Evolutionary conservation across 2,113 vertebrate genomes (phyloP), one percentile per base, ranked within the genome.

Genomic region (Monopterus albus): DNA sequence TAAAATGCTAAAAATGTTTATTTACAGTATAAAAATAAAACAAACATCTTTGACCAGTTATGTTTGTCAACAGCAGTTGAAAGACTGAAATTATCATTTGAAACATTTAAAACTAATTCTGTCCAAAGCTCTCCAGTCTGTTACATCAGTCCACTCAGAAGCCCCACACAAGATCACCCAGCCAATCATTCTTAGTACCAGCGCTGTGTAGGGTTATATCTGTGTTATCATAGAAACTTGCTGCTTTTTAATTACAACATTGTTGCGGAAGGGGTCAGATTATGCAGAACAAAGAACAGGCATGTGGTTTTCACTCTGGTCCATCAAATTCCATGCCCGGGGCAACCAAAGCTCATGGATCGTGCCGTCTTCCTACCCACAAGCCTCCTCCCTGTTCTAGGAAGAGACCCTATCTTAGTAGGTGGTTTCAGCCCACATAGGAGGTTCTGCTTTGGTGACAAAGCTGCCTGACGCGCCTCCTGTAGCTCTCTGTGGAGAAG

Each of bases 261-360:
- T 6, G 2, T 15, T 31, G 12, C 49, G 43, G 31, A 38, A 33
- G 1, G 7, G 28, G 35, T 20, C 18, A 9, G 3, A 49, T 43
- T 33, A 23, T 18, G 39, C 15, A 13, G 13, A 13, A n/a, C 7
- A 38, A 52, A 25, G 4, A 5, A 0, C 6, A 7, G 5, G 8
- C 40, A 43, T 21, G 14, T 29, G 38, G 42, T 13, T 14, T 4
- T 2, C 25, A 12, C 2, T 0, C 21, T 0, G 4, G 25, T n/a
- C 8, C 29, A 18, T 88, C 70, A 87, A 12, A 73, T 35, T 46
- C 43, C 60, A 47, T 72, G 78, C 0, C 83, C 81, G 2, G 84
- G 67, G 33, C 88, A 88, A 21, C 81, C 89, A 55, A 95, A 95
- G 80, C 96, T 96, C 77, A 95, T 91, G 0, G 96, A 96, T n/a